Conservation (phyloP, 2,113 vertebrate species). For the Passer montanus region DNA sequence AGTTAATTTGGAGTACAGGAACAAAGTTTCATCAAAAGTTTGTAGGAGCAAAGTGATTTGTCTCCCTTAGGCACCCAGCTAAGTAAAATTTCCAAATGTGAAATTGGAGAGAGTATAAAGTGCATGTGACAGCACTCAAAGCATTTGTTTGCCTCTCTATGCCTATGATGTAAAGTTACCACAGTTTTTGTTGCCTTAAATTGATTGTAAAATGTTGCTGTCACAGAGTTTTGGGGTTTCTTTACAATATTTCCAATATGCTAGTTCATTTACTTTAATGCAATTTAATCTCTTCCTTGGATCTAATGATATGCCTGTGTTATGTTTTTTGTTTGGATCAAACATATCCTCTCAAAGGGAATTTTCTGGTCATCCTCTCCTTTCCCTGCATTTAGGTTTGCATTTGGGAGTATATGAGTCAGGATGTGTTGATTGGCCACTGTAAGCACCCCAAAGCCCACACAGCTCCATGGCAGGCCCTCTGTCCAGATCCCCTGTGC, state of each 20-base stretch:
- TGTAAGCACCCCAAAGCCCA: not conserved
- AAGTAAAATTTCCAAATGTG: not conserved
- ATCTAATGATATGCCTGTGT: not conserved
- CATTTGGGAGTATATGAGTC: not conserved
- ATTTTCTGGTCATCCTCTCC: not conserved
- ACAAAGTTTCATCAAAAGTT: not conserved
- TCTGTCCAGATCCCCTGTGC: not conserved
- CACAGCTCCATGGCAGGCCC: accelerated
- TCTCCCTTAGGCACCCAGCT: not conserved
- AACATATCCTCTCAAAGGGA: not conserved
- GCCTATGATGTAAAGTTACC: not conserved
- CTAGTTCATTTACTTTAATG: not conserved
- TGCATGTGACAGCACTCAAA: not conserved
- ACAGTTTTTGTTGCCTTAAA: not conserved
- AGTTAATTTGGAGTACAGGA: not conserved
- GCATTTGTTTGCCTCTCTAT: not conserved
- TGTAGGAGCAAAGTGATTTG: not conserved
- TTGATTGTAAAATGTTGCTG: not conserved
- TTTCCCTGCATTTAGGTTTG: not conserved
- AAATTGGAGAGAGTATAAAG: not conserved
- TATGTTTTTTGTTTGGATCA: not conserved
- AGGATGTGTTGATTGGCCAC: not conserved
- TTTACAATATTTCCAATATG: not conserved
- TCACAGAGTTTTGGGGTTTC: not conserved
- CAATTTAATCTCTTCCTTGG: not conserved